Conservation (phyloP, 2,113 vertebrate genomes). For the Cephalopterus ornatus region DNA sequence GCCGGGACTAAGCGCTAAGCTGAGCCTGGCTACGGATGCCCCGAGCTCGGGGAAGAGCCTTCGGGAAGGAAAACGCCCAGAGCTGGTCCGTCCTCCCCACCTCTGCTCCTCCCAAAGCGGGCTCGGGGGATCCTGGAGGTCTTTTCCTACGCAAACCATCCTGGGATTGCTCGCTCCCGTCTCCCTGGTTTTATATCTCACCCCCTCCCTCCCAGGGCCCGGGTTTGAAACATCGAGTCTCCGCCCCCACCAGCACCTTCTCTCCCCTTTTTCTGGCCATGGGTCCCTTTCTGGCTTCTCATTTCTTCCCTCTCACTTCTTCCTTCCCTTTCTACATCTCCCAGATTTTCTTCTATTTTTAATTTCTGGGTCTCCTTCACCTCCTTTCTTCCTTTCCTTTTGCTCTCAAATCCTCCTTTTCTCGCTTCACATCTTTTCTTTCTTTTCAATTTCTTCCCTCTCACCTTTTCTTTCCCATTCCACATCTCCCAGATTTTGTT, state of each 20-base stretch:
- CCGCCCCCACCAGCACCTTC: not conserved
- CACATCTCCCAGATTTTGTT: too few species aligned
- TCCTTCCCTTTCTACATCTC: too few species aligned
- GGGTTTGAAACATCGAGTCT: not conserved
- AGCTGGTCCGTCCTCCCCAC: not conserved
- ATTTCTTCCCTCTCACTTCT: too few species aligned
- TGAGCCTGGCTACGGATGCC: not conserved
- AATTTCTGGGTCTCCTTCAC: too few species aligned
- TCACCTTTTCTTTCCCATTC: too few species aligned
- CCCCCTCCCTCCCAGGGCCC: not conserved
- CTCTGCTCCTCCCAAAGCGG: not conserved
- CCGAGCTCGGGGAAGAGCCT: fast-evolving
- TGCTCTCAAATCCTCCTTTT: too few species aligned
- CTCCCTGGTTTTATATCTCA: not conserved
- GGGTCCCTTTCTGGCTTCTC: not conserved
- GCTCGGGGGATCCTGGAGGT: not conserved
- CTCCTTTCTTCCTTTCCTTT: too few species aligned
- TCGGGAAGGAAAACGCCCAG: not conserved
- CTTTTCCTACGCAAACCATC: not conserved
- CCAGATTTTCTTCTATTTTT: too few species aligned
- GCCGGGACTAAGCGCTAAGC: not conserved
- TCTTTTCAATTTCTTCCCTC: too few species aligned
- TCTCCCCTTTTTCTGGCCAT: not conserved
- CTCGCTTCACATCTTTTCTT: too few species aligned
- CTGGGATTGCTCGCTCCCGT: not conserved